Conservation (phyloP, 2,113 vertebrate genomes). For the Sander vitreus region DNA sequence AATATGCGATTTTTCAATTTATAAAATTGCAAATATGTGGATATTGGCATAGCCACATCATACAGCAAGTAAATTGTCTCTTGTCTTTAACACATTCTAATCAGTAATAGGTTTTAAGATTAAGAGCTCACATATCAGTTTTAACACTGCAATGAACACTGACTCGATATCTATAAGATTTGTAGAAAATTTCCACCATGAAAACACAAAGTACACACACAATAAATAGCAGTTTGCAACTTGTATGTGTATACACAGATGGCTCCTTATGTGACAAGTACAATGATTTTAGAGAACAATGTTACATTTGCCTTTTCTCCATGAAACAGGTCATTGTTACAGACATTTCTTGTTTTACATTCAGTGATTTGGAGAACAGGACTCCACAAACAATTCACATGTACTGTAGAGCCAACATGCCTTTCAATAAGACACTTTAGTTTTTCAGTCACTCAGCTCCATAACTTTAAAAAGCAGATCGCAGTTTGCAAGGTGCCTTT, state of each 20-base stretch:
- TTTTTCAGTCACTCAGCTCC: conserved; percentile 42
- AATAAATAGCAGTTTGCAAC: conserved; percentile 70
- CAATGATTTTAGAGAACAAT: conserved; percentile 72
- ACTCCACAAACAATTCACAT: conserved; percentile 64
- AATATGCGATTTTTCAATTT: conserved; percentile 55
- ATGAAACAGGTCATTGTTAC: conserved; percentile 72
- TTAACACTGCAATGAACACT: conserved; percentile 80
- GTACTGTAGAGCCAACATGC: conserved; percentile 42
- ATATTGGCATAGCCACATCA: conserved; percentile 64
- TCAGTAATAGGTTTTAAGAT: conserved; percentile 47
- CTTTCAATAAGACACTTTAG: conserved; percentile 52
- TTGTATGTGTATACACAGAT: conserved; percentile 77
- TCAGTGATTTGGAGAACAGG: conserved; percentile 72
- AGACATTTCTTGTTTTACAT: conserved; percentile 84
- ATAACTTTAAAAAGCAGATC: conserved; percentile 40
- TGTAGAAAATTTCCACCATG: conserved; percentile 52
- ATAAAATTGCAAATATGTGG: conserved; percentile 77
- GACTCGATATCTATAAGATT: conserved; percentile 65
- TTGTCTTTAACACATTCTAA: conserved; percentile 57
- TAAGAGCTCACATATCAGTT: conserved; percentile 58
- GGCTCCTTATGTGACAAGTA: conserved; percentile 72
- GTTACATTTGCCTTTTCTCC: conserved; percentile 47
- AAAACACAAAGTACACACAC: conserved; percentile 71
- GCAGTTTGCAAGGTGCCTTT: conserved; percentile 54
- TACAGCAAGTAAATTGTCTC: conserved; percentile 55